These are phyloP conservation scores for Nebria brevicollis DNA, from an alignment of 2,888 invertebrate species.

Conservation along the genomic window DNA sequence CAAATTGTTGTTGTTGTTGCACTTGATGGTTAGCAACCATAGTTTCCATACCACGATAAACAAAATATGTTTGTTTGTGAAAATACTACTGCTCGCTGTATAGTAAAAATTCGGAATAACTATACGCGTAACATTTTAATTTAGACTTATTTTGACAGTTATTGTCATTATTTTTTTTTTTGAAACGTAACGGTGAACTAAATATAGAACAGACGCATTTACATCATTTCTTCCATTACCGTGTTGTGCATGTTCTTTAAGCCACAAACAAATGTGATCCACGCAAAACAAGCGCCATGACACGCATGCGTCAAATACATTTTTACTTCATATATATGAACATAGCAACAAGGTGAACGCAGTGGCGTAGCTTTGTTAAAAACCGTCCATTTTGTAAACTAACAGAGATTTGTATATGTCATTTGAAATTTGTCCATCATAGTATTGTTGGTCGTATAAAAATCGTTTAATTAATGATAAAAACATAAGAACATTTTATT, in stretches of 20 bases:
- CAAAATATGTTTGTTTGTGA: not conserved
- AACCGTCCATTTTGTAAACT: too few species aligned
- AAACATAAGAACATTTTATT: constrained; percentile 39
- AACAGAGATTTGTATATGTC: too few species aligned
- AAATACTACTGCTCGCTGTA: not conserved
- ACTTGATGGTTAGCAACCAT: constrained; percentile 40
- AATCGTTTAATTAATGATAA: constrained; percentile 22
- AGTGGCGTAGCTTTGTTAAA: not conserved
- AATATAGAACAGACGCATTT: constrained; percentile 17
- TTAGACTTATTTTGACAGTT: not conserved
- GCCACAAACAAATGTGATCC: not conserved
- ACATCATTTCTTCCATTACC: constrained; percentile 22
- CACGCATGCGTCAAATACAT: not conserved
- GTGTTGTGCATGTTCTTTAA: not conserved
- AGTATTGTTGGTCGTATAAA: not conserved
- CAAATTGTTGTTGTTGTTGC: constrained; percentile 29
- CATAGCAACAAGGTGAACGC: too few species aligned
- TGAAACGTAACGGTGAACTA: constrained; percentile 6
- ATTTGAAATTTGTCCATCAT: too few species aligned
- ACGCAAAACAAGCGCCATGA: not conserved
- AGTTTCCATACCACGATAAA: constrained; percentile 30
- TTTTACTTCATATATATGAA: not conserved
- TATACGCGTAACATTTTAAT: not conserved
- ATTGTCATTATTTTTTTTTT: not conserved
- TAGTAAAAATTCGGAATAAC: not conserved